Percentiles rank a stretch among this genome's conserved stretches.
Conservation (phyloP, 1,140 invertebrate species). For the Drosophila simulans region DNA sequence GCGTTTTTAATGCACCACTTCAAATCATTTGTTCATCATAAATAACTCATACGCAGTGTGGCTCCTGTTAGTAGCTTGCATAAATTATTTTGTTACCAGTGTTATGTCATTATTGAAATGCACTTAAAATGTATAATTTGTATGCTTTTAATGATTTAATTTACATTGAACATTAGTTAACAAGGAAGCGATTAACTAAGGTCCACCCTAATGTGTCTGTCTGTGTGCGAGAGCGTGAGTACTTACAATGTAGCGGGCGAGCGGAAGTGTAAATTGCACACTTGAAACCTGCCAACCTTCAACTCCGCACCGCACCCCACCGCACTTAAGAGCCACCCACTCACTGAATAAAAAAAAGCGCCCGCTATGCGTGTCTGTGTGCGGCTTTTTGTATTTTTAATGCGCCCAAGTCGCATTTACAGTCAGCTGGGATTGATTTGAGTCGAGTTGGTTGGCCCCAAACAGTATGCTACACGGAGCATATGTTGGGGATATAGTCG, state of each 20-base stretch:
- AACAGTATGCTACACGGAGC: slow-evolving; percentile 63
- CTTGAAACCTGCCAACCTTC: slow-evolving; percentile 58
- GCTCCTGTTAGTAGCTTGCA: too few relatives aligned
- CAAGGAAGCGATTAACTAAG: background rate
- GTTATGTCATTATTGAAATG: too few relatives aligned
- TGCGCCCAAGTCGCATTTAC: slow-evolving; percentile 46
- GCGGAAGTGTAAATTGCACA: slow-evolving; percentile 77
- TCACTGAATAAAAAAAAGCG: too few relatives aligned
- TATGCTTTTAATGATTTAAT: too few relatives aligned
- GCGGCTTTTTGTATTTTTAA: slow-evolving; percentile 44
- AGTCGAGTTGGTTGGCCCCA: slow-evolving; percentile 31
- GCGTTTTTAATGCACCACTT: too few relatives aligned
- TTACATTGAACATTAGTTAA: too few relatives aligned
- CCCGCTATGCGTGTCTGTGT: slow-evolving; percentile 41
- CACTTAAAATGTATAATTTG: too few relatives aligned
- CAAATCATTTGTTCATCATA: too few relatives aligned
- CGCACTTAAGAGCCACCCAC: background rate
- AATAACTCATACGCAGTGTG: too few relatives aligned
- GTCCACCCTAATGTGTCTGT: slow-evolving; percentile 17
- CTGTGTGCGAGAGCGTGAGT: slow-evolving; percentile 18
- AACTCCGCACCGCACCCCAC: background rate
- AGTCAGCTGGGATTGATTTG: slow-evolving; percentile 73
- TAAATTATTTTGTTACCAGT: too few relatives aligned
- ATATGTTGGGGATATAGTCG: slow-evolving; percentile 53
- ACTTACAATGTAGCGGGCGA: slow-evolving; percentile 50